Percentiles rank a stretch among this genome's conserved stretches.
Evolutionary conservation across 2,888 invertebrate species (phyloP).

Genomic region (Cephus spinipes): DNA sequence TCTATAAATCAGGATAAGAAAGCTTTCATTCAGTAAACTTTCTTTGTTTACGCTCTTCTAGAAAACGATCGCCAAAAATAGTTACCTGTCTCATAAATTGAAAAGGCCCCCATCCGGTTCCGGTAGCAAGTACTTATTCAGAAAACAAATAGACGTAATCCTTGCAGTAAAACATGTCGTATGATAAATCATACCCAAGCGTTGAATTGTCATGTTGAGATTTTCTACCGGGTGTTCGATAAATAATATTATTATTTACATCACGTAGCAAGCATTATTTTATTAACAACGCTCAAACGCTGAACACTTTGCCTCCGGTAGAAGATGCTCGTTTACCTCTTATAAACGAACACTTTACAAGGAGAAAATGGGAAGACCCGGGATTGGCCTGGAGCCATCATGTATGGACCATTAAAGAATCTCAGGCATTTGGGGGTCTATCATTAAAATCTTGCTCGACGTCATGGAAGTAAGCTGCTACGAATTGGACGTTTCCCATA

Average conservation of each 20-base stretch:
- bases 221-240: neutral
- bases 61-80: neutral
- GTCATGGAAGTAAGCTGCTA: constrained; percentile 59
- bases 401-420: neutral
- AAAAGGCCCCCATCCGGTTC: neutral
- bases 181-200: neutral
- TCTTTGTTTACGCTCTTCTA: neutral
- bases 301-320: constrained; percentile 9
- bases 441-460: constrained; percentile 40
- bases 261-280: neutral
- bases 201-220: neutral
- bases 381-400: neutral
- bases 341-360: constrained; percentile 31
- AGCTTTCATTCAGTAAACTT: neutral
- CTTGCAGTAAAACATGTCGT: neutral
- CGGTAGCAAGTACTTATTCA: neutral
- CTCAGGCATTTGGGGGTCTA: neutral
- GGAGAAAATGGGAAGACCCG: neutral
- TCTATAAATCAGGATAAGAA: neutral
- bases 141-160: neutral
- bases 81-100: neutral
- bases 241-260: neutral
- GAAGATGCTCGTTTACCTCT: constrained; percentile 31
- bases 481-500: constrained; percentile 73
- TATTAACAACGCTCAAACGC: neutral